Evolutionary conservation across 2,113 vertebrate species (phyloP), one percentile per base, ranked within the genome.

Genomic region (Myotis brandtii): DNA sequence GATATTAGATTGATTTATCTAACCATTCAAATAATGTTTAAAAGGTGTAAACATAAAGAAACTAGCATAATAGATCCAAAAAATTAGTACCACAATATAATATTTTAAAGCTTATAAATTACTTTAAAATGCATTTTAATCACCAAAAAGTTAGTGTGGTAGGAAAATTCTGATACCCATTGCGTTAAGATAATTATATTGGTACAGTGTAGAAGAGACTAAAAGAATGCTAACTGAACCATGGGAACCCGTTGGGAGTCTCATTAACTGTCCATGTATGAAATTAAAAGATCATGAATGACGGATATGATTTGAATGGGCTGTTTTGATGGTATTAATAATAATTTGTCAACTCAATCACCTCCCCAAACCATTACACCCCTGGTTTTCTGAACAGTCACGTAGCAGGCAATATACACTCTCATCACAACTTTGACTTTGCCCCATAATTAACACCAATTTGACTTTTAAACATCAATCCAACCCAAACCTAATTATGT

Each of bases 371-470:
- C 34, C 46, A 69, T 73, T 43, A 3, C 3, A 14, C 27, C 5
- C 32, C 18, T 21, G 21, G 5, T 27, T 73, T 87, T 40, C 16
- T 79, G 50, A 81, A 52, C 30, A 27, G 5, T 76, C 10, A 25
- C 6, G 6, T 59, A 34, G 5, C 48, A 34, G 48, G 9, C 18
- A 30, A 3, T 18, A 0, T 1, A 5, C 1, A 11, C 1, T 10
- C 11, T 76, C 14, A 34, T 18, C 6, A 10, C 23, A 30, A 3
- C 46, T 69, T 66, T 76, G 0, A 86, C 30, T 43, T 88, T 73
- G 30, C 5, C 3, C 3, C 0, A 3, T 0, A 46, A 1, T 76
- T 70, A n/a, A 50, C 1, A 20, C 2, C 2, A 5, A 0, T 69
- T 43, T 79, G 5, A 91, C 48, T 75, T 32, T 25, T 81, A 9